Percentiles rank a stretch among this genome's conserved stretches.
Evolutionary conservation across 2,888 invertebrate species (phyloP).

Genomic region (Hypercompe scribonia): DNA sequence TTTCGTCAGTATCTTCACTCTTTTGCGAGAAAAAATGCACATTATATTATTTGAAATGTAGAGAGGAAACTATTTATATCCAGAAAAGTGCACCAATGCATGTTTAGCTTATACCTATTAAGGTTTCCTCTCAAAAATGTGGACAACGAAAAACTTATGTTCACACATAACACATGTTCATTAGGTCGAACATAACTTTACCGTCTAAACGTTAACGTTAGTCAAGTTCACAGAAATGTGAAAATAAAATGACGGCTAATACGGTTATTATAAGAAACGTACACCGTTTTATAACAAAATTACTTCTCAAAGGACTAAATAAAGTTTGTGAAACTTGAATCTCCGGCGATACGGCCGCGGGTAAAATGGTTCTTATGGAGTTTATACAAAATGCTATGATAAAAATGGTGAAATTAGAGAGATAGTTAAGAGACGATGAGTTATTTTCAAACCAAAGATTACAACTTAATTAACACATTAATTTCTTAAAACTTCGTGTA

Average conservation of each 20-base stretch:
- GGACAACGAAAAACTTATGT: background rate
- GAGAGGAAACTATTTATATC: background rate
- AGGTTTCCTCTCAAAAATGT: background rate
- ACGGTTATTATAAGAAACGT: background rate
- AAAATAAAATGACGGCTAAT: background rate
- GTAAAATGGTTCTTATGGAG: background rate
- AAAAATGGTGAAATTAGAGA: background rate
- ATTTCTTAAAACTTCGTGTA: background rate
- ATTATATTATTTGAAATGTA: background rate
- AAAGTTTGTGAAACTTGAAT: constrained; percentile 18
- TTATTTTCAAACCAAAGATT: background rate
- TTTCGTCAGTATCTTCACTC: constrained; percentile 16
- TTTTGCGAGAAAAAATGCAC: constrained; percentile 9
- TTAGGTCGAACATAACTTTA: constrained; percentile 2
- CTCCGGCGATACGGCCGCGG: background rate
- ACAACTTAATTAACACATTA: background rate
- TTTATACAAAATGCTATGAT: background rate
- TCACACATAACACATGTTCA: background rate
- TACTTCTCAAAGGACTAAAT: constrained; percentile 9
- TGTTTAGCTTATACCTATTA: background rate
- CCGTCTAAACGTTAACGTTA: background rate
- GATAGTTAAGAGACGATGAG: background rate
- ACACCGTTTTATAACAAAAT: constrained; percentile 8
- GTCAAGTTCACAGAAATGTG: background rate
- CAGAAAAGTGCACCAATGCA: background rate